Evolutionary conservation across 2,888 invertebrate genomes (phyloP).

Genomic region (Orthosia incerta): DNA sequence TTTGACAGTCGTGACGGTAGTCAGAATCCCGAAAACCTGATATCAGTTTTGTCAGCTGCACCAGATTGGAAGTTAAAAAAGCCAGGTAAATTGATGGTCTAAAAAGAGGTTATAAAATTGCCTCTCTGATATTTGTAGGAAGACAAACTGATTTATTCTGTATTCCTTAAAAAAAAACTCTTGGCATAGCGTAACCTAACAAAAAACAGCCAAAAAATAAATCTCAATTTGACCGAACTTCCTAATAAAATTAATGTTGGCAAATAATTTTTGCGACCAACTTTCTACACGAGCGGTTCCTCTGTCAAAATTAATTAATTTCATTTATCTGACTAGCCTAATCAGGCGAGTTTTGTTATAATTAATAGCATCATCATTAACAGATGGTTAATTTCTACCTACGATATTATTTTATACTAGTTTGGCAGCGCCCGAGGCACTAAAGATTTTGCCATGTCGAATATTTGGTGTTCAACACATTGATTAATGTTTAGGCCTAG

Average conservation of each 20-base stretch:
- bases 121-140: too few species aligned
- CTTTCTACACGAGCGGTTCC: constrained; percentile 74
- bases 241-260: constrained; percentile 37
- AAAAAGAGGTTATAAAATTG: too few species aligned
- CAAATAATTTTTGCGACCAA: constrained; percentile 69
- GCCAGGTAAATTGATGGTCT: too few species aligned
- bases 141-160: too few species aligned
- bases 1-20: too few species aligned
- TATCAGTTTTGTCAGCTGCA: too few species aligned
- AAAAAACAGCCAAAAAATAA: constrained; percentile 48
- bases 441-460: neutral
- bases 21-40: too few species aligned
- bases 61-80: too few species aligned
- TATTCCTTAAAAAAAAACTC: too few species aligned
- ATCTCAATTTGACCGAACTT: constrained; percentile 52
- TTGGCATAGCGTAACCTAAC: constrained; percentile 48
- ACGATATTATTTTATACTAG: neutral
- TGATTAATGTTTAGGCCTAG: neutral
- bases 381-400: constrained; percentile 24
- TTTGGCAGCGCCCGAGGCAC: constrained; percentile 9
- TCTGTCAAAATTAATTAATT: constrained; percentile 73
- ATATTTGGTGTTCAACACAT: neutral
- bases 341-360: constrained; percentile 71
- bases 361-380: constrained; percentile 55
- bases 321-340: constrained; percentile 70